Evolutionary conservation across 2,797 vertebrate genomes (phyloP).

Genomic region (Schizopygopsis malacanthus): DNA sequence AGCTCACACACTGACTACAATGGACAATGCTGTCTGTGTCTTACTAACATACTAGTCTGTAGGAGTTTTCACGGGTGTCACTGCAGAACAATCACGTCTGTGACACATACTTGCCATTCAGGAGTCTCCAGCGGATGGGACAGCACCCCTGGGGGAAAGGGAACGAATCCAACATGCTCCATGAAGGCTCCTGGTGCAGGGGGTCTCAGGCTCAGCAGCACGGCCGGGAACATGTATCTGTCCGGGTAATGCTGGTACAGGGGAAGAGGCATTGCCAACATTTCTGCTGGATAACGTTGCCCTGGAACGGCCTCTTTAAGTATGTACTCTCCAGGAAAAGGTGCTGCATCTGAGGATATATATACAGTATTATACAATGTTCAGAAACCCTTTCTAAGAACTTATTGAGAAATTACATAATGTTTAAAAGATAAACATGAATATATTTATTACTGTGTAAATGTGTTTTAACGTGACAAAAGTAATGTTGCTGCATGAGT

Average conservation of each 20-base stretch:
- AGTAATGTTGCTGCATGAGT: background rate
- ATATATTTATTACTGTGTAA: background rate
- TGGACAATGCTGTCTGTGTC: background rate
- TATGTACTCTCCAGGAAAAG: conserved; percentile 45
- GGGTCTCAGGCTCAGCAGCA: conserved; percentile 50
- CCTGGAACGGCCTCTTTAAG: conserved; percentile 39
- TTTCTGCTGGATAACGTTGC: conserved; percentile 40
- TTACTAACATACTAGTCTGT: background rate
- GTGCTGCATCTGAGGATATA: conserved; percentile 26
- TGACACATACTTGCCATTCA: conserved; percentile 24
- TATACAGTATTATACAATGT: conserved; percentile 1
- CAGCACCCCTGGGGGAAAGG: conserved; percentile 11
- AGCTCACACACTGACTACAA: background rate
- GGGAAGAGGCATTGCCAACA: conserved; percentile 49
- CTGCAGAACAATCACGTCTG: background rate
- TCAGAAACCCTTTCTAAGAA: background rate
- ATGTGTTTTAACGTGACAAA: background rate
- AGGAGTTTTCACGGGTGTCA: background rate
- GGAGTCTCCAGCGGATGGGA: conserved; percentile 29
- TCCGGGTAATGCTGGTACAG: conserved; percentile 42
- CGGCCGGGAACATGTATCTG: conserved; percentile 39
- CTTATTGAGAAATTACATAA: background rate
- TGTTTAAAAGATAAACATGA: background rate
- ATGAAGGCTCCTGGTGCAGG: conserved; percentile 37
- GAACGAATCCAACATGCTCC: conserved; percentile 39